Conservation (phyloP, 1,140 invertebrate genomes). For the Pseudomyrmex dendroicus region DNA sequence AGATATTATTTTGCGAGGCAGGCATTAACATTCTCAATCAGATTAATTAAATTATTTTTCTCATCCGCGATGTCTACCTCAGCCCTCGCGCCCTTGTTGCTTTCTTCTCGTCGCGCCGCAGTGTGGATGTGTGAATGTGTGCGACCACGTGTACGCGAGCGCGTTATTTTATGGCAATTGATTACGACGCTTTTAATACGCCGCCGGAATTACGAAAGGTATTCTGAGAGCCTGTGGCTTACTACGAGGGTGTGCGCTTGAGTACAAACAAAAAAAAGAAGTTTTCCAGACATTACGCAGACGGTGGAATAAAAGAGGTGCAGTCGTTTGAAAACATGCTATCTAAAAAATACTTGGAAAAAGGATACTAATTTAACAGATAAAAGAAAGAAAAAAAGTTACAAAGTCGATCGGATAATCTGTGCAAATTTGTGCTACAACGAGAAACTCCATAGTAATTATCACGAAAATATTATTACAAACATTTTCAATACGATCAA, state of each 20-base stretch:
- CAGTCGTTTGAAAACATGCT: constrained; percentile 18
- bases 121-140: not conserved
- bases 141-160: constrained; percentile 9
- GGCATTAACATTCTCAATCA: constrained; percentile 84
- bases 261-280: not conserved
- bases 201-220: constrained; percentile 16
- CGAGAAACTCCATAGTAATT: not conserved
- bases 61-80: constrained; percentile 41
- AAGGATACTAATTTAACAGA: not conserved
- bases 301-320: not conserved
- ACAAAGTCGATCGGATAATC: constrained; percentile 2
- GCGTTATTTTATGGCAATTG: constrained; percentile 49
- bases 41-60: constrained; percentile 84
- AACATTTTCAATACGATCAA: not conserved
- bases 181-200: constrained; percentile 42
- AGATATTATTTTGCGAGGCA: constrained; percentile 82
- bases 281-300: constrained; percentile 27
- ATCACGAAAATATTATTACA: not conserved
- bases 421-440: not conserved
- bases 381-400: not conserved
- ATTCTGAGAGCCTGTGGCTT: not conserved
- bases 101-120: constrained; percentile 17
- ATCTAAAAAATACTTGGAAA: not conserved
- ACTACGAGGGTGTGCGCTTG: not conserved
- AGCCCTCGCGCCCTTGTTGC: not conserved